Base-by-base conservation (phyloP, 2,888 invertebrate species). In the Lasioglossum calceatum region DNA sequence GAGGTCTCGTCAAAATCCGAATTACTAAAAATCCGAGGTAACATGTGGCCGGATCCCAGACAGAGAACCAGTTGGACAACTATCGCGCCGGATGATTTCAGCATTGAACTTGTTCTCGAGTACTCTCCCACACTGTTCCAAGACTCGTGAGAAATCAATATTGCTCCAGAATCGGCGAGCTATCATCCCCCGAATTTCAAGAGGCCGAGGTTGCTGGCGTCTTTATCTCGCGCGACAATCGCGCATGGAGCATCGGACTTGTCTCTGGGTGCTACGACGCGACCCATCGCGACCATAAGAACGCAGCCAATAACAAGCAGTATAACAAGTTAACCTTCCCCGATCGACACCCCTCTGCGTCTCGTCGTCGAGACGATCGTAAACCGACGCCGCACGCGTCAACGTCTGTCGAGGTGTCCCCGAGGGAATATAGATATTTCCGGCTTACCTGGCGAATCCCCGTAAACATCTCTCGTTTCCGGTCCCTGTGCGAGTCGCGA, bases 381-480 rank as follows among this genome's bases (percentile, higher is more conserved):
- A 79, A 79, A 79, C 47, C 12, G 42, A 84, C 61, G 50, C 61
- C 74, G 73, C 36, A 36, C 27, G 39, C 73, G 58, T n/a, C 58
- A n/a, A 58, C 58, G n/a, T n/a, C n/a, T 12, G 4, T 8, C 58
- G 23, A n/a, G n/a, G n/a, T n/a, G n/a, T 58, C 12, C 4, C 4
- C n/a, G 4, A n/a, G 4, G 32, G 61, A 16, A 14, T 64, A 5
- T 19, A 67, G 19, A 23, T 70, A 23, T 70, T 23, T 10, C 39
- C 50, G 39, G 16, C 58, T 88, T 88, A 88, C 88, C 88, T 77
- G 73, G 23, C 44, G 39, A 12, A 75, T 76, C 44, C 39, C 75
- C 67, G 74, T 78, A 58, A 77, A 86, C 88, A 89, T 88, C 23
- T 71, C 87, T 84, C 81, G 77, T 64, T 61, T 23, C n/a, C 61